Evolutionary conservation across 1,140 invertebrate species (phyloP).

Genomic region (Armadillidium nasatum): DNA sequence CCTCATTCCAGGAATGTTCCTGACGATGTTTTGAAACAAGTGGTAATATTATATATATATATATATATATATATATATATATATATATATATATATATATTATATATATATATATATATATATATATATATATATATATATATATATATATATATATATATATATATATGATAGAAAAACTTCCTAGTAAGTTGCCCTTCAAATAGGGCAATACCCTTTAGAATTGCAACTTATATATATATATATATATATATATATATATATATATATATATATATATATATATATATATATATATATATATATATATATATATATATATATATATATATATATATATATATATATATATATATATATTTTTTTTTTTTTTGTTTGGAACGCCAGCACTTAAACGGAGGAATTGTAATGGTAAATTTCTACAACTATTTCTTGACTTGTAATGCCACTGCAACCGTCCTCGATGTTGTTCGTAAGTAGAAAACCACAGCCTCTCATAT

Average conservation of each 20-base stretch:
- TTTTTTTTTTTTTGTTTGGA: too few relatives aligned
- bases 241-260: too few relatives aligned
- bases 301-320: too few relatives aligned
- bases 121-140: constrained; percentile 8
- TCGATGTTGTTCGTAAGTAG: constrained; percentile 46
- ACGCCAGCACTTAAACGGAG: constrained; percentile 58
- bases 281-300: too few relatives aligned
- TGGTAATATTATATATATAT: constrained; percentile 56
- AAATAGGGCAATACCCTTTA: too few relatives aligned
- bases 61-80: neutral
- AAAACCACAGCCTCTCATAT: neutral
- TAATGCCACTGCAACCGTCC: constrained; percentile 38
- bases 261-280: too few relatives aligned
- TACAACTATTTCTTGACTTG: constrained; percentile 47
- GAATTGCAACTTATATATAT: too few relatives aligned
- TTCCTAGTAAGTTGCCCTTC: too few relatives aligned
- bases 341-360: too few relatives aligned
- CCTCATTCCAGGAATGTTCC: constrained; percentile 79
- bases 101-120: neutral
- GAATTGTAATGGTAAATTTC: constrained; percentile 47
- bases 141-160: constrained; percentile 16
- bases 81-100: too few relatives aligned
- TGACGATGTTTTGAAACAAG: constrained; percentile 72
- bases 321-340: too few relatives aligned
- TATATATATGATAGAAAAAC: too few relatives aligned